Evolutionary conservation across 1,140 invertebrate genomes (phyloP).

Genomic region (Aphis gossypii): DNA sequence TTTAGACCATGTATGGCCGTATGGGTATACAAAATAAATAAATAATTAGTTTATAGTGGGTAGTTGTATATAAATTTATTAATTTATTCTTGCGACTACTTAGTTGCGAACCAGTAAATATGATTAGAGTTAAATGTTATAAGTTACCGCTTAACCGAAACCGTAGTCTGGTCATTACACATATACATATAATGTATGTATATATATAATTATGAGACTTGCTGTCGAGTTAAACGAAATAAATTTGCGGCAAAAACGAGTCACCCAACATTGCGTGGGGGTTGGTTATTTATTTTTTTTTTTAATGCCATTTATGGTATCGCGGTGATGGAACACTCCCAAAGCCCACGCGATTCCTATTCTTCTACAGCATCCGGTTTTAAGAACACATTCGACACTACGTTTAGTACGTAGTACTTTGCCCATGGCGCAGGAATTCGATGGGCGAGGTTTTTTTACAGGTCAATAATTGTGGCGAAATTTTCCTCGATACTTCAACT

Average conservation of each 20-base stretch:
- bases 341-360: slow-evolving; percentile 53
- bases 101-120: not conserved
- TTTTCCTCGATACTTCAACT: not conserved
- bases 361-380: slow-evolving; percentile 52
- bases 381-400: not conserved
- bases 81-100: not conserved
- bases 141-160: slow-evolving; percentile 10
- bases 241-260: slow-evolving; percentile 25
- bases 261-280: slow-evolving; percentile 43
- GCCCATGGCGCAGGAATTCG: slow-evolving; percentile 37
- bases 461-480: slow-evolving; percentile 47
- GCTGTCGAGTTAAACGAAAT: not conserved
- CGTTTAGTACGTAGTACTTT: not conserved
- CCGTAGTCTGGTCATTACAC: not conserved
- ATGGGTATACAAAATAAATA: not conserved
- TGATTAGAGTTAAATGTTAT: not conserved
- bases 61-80: not conserved
- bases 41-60: not conserved
- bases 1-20: not conserved
- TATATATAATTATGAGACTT: not conserved
- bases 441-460: slow-evolving; percentile 47
- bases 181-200: not conserved
- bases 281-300: slow-evolving; percentile 53
- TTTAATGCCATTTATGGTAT: slow-evolving; percentile 56
- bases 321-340: slow-evolving; percentile 56